phyloP scores from a whole-genome alignment of 2,888 invertebrate genomes.

The Caenorhabditis japonica region DNA sequence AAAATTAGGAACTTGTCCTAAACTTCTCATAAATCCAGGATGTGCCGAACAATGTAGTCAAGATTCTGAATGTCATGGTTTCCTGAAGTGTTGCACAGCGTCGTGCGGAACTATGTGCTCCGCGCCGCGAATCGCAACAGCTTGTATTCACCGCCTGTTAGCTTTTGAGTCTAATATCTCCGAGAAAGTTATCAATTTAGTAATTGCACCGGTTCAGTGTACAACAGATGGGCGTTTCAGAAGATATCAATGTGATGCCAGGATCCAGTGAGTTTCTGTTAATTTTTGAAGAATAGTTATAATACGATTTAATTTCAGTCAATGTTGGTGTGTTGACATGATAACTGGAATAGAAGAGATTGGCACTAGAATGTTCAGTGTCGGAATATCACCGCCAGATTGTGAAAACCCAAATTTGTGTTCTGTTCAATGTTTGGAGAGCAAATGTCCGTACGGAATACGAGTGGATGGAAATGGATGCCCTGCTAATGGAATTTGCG shows the following conservation, averaged over 20 bases:
- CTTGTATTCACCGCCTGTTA: conserved; percentile 68
- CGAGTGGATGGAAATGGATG: conserved; percentile 58
- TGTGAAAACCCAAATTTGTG: conserved; percentile 62
- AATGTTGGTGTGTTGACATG: conserved; percentile 66
- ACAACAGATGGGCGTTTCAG: conserved; percentile 64
- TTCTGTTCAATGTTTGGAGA: conserved; percentile 38
- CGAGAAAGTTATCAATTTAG: conserved; percentile 19
- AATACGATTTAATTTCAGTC: conserved; percentile 28
- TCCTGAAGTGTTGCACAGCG: conserved; percentile 73
- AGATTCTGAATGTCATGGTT: conserved; percentile 69
- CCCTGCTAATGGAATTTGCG: conserved; percentile 61
- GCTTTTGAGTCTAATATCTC: conserved; percentile 56
- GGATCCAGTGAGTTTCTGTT: conserved; percentile 39
- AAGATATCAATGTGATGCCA: conserved; percentile 67
- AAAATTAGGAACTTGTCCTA: conserved; percentile 57
- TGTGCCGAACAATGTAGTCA: conserved; percentile 57
- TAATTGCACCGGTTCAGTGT: conserved; percentile 67
- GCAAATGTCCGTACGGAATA: conserved; percentile 55
- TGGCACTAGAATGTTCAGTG: conserved; percentile 61
- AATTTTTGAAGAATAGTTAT: not conserved
- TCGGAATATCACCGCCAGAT: conserved; percentile 49
- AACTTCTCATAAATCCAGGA: conserved; percentile 55
- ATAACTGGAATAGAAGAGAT: conserved; percentile 63
- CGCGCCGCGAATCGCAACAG: conserved; percentile 58
- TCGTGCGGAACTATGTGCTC: conserved; percentile 66